A percentile compares a stretch with the other conserved stretches of the same genome.
Evolutionary conservation across 2,797 vertebrate species (phyloP).

Genomic region (Galagoides demidoff): DNA sequence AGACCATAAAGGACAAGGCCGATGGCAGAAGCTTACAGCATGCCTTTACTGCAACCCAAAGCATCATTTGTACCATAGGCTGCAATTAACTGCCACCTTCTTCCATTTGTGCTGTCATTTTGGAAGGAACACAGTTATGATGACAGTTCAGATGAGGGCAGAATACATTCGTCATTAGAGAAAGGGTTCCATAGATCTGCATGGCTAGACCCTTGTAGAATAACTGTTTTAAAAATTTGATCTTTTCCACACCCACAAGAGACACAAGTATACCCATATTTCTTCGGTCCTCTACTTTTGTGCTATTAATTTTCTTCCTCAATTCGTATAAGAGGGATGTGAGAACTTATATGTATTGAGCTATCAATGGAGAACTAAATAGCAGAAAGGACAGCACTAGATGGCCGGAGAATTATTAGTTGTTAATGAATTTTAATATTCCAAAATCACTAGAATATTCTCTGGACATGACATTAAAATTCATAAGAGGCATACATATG

Average conservation of each 20-base stretch:
- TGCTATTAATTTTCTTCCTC: constrained; percentile 85
- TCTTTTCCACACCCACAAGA: constrained; percentile 84
- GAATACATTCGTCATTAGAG: neutral
- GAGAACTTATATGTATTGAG: constrained; percentile 83
- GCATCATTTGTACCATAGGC: too few relatives aligned
- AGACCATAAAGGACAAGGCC: constrained; percentile 55
- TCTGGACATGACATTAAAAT: too few relatives aligned
- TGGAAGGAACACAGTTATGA: too few relatives aligned
- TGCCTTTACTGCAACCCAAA: too few relatives aligned
- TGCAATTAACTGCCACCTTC: constrained; percentile 22
- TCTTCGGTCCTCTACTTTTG: constrained; percentile 83
- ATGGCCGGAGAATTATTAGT: neutral
- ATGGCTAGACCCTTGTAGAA: constrained; percentile 35
- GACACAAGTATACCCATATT: constrained; percentile 82
- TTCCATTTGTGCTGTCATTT: too few relatives aligned
- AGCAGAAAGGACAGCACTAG: neutral
- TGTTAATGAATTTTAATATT: too few relatives aligned
- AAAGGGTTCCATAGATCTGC: neutral
- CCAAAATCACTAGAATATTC: too few relatives aligned
- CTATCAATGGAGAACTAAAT: constrained; percentile 26
- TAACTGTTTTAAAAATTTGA: constrained; percentile 47
- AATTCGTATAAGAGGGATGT: constrained; percentile 89
- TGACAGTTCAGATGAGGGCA: neutral
- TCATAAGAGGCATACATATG: too few relatives aligned
- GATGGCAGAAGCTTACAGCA: too few relatives aligned